Evolutionary conservation across 2,888 invertebrate genomes (phyloP), one percentile per base, ranked within the genome.

Genomic region (Pomacea canaliculata): DNA sequence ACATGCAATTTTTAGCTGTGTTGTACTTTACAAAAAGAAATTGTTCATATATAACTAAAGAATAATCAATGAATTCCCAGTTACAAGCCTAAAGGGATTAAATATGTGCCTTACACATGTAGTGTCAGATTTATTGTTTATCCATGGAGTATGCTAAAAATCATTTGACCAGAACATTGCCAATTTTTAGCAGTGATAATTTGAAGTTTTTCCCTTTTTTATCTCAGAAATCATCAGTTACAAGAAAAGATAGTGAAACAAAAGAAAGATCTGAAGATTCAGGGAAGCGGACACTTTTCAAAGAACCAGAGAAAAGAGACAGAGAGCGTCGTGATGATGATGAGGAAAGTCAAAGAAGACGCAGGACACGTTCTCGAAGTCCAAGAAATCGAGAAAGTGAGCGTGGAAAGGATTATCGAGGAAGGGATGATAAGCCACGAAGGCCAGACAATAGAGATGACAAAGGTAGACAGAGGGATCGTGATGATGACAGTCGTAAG

Each of bases 381-480:
- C 76, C 71, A n/a, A 65, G 27, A 67, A 66, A 62, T 48, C 71
- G 70, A 72, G 76, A 76, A 46, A 56, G 56, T 51, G 62, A 75
- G 16, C 51, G 51, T 9, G 46, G 13, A 65, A 76, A 76, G 49
- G 71, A 27, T 68, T 46, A 78, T 67, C 68, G 71, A 71, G 19
- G 73, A 78, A 60, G 70, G 75, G 4, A 63, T 68, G 56, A 59
- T 23, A 56, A 68, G 67, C 16, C 27, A 62, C 13, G 62, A 73
- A 9, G 59, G 37, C 70, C 16, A 8, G 66, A 73, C 69, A 49
- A 60, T 10, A 62, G 71, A 59, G 71, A 70, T 37, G 66, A 74
- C 18, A 51, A 51, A 71, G 48, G 49, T n/a, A 37, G 46, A 49
- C 59, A 37, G 10, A 77, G 77, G n/a, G 73, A 78, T 56, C 71